Evolutionary conservation across 2,888 invertebrate species (phyloP).

Genomic region (Apantesis nais): DNA sequence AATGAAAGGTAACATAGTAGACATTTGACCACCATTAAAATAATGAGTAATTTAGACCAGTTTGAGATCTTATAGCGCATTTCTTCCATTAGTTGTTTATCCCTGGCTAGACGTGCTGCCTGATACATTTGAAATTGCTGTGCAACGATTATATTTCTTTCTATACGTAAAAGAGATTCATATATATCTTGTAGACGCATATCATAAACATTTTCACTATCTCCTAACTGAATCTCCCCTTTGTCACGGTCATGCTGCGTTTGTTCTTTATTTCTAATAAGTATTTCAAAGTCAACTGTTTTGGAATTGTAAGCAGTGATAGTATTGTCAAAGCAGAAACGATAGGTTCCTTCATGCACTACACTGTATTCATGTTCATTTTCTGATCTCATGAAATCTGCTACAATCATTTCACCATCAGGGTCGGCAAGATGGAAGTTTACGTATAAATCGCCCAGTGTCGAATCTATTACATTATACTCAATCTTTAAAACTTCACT

Average conservation of each 20-base stretch:
- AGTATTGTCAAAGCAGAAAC: slow-evolving; percentile 17
- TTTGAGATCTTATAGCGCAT: slow-evolving; percentile 8
- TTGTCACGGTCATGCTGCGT: not conserved
- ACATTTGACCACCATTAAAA: slow-evolving; percentile 8
- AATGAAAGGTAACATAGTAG: too few relatives aligned
- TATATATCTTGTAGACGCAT: slow-evolving; percentile 6
- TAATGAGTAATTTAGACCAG: slow-evolving; percentile 5
- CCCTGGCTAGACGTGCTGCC: slow-evolving; percentile 1
- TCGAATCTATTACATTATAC: slow-evolving; percentile 14
- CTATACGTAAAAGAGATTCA: slow-evolving; percentile 8
- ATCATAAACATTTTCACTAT: not conserved
- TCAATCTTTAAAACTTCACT: slow-evolving; percentile 6
- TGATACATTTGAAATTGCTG: not conserved
- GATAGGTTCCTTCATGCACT: slow-evolving; percentile 2
- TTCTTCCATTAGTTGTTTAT: slow-evolving; percentile 2
- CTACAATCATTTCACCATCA: slow-evolving; percentile 11
- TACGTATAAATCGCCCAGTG: slow-evolving; percentile 7
- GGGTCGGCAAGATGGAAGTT: slow-evolving; percentile 8
- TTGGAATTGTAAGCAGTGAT: not conserved
- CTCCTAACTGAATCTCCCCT: slow-evolving; percentile 4
- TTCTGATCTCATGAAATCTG: slow-evolving; percentile 10
- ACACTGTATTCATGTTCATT: slow-evolving; percentile 1
- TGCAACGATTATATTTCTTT: not conserved
- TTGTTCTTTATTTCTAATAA: not conserved
- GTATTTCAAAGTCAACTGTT: slow-evolving; percentile 11